These are phyloP conservation scores for Pogonus chalceus DNA, from an alignment of 1,140 invertebrate genomes.

Conservation along the genomic window DNA sequence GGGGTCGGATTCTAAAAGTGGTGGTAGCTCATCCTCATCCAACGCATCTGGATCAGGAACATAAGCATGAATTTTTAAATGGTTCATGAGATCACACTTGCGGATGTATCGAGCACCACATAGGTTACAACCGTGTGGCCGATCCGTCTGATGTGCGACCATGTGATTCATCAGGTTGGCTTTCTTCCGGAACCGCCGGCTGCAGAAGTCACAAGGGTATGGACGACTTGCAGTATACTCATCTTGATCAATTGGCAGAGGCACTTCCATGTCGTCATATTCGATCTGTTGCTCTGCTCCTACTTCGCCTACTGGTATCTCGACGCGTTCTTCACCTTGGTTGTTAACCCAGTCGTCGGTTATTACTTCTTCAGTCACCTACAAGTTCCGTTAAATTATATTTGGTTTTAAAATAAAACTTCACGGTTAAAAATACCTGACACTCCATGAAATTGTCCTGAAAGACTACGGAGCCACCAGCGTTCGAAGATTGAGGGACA, in stretches of 20 bases:
- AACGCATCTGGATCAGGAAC: constrained; percentile 41
- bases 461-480: constrained; percentile 25
- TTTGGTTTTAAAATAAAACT: constrained; percentile 34
- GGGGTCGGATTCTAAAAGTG: neutral
- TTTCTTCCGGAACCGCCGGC: constrained; percentile 69
- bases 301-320: constrained; percentile 45
- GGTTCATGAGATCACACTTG: constrained; percentile 68
- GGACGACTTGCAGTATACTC: constrained; percentile 69
- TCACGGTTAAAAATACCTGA: no score
- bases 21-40: constrained; percentile 22
- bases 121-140: constrained; percentile 65
- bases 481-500: constrained; percentile 28
- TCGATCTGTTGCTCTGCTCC: constrained; percentile 43
- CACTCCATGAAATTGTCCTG: constrained; percentile 13
- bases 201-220: constrained; percentile 77
- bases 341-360: constrained; percentile 64
- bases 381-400: no score
- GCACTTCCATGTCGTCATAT: constrained; percentile 62
- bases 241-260: constrained; percentile 69
- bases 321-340: constrained; percentile 55
- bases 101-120: constrained; percentile 67
- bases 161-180: constrained; percentile 74
- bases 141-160: constrained; percentile 69
- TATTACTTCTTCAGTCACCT: constrained; percentile 65
- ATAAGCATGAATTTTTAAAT: constrained; percentile 69